Conservation (phyloP, 2,797 vertebrate genomes). For the Huso huso region DNA sequence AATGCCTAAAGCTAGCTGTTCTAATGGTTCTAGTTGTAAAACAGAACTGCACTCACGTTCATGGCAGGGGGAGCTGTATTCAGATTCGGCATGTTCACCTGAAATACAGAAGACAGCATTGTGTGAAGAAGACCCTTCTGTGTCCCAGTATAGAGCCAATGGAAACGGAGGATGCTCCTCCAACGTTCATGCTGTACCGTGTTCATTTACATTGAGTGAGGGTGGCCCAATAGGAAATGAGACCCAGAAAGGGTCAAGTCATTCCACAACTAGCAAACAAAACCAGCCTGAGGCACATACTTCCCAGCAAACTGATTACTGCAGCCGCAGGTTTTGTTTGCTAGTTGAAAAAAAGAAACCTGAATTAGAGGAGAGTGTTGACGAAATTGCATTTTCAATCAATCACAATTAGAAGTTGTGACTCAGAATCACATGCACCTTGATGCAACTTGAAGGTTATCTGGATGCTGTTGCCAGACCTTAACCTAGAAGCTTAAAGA, state of each 20-base stretch:
- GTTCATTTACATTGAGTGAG: neutral
- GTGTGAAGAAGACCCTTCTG: neutral
- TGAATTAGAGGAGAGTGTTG: neutral
- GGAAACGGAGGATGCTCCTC: neutral
- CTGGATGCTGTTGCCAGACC: neutral
- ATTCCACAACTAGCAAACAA: no score
- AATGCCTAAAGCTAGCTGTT: no score
- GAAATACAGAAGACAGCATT: slow-evolving; percentile 10
- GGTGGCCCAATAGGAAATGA: no score
- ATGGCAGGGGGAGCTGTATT: slow-evolving; percentile 34
- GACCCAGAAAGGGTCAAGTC: no score
- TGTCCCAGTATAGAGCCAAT: neutral
- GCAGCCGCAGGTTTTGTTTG: no score
- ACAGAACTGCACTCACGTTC: slow-evolving; percentile 7
- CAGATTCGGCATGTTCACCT: slow-evolving; percentile 40
- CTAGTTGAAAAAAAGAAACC: neutral
- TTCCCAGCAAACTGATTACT: no score
- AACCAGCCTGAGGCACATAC: no score
- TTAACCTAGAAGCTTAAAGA: slow-evolving; percentile 12
- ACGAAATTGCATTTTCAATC: neutral
- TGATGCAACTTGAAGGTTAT: no score
- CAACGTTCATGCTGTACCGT: neutral
- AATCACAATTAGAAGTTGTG: no score
- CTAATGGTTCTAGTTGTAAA: no score
- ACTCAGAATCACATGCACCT: no score